Percentiles rank a stretch among this genome's conserved stretches.
These are phyloP conservation scores for Athalia rosae DNA, from an alignment of 2,888 invertebrate genomes.

Conservation along the genomic window DNA sequence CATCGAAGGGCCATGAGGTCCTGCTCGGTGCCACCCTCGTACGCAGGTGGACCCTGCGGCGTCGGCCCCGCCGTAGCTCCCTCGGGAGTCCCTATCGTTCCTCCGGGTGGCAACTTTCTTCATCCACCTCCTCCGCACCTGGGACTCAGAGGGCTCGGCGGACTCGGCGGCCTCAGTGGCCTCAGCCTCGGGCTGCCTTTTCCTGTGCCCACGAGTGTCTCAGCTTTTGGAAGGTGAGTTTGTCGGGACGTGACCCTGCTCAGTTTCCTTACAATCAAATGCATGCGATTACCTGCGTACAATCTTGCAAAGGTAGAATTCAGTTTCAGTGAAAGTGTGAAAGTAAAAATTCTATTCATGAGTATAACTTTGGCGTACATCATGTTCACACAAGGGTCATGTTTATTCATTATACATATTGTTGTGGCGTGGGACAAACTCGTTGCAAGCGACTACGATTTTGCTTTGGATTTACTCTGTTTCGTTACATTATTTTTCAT, in stretches of 20 bases:
- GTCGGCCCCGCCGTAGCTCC: constrained; percentile 56
- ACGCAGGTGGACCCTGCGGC: constrained; percentile 56
- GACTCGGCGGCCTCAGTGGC: constrained; percentile 64
- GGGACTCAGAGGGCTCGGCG: constrained; percentile 70
- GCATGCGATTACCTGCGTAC: too few relatives aligned
- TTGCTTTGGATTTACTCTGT: too few relatives aligned
- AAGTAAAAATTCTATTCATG: too few relatives aligned
- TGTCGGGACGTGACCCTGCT: not conserved
- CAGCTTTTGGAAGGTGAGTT: constrained; percentile 70
- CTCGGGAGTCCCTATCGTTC: constrained; percentile 61
- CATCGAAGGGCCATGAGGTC: constrained; percentile 57
- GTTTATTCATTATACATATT: too few relatives aligned
- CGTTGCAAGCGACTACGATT: too few relatives aligned
- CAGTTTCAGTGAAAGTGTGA: too few relatives aligned
- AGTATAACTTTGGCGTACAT: too few relatives aligned
- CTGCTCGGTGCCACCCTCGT: constrained; percentile 67
- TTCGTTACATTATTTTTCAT: too few relatives aligned
- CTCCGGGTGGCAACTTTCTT: constrained; percentile 65
- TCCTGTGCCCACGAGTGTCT: constrained; percentile 70
- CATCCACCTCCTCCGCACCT: constrained; percentile 71
- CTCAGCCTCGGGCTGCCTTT: constrained; percentile 70
- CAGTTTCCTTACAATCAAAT: too few relatives aligned
- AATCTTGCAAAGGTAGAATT: too few relatives aligned
- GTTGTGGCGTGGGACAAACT: too few relatives aligned
- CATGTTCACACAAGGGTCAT: too few relatives aligned